Conservation (phyloP, 2,888 invertebrate species). For the Nasonovia ribisnigri region DNA sequence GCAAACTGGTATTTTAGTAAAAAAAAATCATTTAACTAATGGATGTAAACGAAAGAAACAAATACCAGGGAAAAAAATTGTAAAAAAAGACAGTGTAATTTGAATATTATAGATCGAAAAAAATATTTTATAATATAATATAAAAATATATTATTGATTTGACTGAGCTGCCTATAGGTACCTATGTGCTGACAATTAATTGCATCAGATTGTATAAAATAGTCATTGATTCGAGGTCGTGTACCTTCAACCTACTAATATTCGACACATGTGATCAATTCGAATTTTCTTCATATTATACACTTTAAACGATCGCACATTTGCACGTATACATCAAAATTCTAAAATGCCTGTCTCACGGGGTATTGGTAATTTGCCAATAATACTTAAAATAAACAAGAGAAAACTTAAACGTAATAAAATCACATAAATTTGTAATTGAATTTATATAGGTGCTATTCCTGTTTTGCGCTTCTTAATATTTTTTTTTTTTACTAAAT, state of each 20-base stretch:
- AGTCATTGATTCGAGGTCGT: background rate
- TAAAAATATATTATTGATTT: background rate
- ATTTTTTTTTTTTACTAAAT: background rate
- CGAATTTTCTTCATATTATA: background rate
- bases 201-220: background rate
- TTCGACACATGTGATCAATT: background rate
- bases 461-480: constrained; percentile 21
- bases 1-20: background rate
- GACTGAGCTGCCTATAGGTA: background rate
- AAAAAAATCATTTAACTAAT: constrained; percentile 8
- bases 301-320: background rate
- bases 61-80: background rate
- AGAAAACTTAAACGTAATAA: constrained; percentile 22
- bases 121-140: background rate
- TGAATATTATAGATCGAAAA: background rate
- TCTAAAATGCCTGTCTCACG: background rate
- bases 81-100: background rate
- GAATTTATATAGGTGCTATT: constrained; percentile 19
- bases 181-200: background rate
- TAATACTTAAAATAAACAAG: constrained; percentile 31
- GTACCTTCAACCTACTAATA: constrained; percentile 17
- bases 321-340: constrained; percentile 13
- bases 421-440: constrained; percentile 40
- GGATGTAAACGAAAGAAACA: background rate
- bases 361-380: constrained; percentile 33